Percentiles rank a stretch among this genome's conserved stretches.
These are phyloP conservation scores for Rallus limicola DNA, from an alignment of 2,113 vertebrate species.

Conservation along the genomic window DNA sequence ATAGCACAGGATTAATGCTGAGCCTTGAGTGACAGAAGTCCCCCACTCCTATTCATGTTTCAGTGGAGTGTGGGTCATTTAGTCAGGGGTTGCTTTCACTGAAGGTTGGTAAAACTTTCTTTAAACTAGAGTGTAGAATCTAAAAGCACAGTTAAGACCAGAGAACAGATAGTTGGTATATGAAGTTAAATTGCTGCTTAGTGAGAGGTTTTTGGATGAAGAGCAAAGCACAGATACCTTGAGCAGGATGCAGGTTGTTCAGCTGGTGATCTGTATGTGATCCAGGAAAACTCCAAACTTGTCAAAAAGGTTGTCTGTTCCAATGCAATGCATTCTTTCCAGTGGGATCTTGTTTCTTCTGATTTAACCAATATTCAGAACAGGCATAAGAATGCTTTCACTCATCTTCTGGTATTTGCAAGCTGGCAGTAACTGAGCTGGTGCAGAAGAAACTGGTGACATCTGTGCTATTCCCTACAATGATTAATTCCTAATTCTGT, in stretches of 20 bases:
- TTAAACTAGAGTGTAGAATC: neutral
- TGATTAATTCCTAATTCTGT: slow-evolving; percentile 23
- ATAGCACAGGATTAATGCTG: neutral
- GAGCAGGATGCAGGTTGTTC: neutral
- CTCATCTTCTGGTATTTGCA: neutral
- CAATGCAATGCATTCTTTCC: neutral
- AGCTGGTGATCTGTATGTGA: neutral
- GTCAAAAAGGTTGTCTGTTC: neutral
- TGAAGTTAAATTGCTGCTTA: neutral
- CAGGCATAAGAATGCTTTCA: neutral
- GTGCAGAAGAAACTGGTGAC: neutral
- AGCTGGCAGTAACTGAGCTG: neutral
- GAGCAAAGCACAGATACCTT: neutral
- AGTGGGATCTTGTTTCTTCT: neutral
- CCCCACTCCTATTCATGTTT: neutral
- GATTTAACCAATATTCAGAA: neutral
- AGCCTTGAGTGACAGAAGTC: neutral
- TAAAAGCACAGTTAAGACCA: neutral
- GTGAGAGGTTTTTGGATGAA: neutral
- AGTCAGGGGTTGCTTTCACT: neutral
- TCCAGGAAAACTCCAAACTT: neutral
- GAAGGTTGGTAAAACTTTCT: neutral
- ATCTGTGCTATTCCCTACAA: slow-evolving; percentile 12
- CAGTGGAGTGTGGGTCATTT: neutral
- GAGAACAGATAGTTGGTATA: neutral